Conservation (phyloP, 2,113 vertebrate species). For the Oreocharis arfaki region DNA sequence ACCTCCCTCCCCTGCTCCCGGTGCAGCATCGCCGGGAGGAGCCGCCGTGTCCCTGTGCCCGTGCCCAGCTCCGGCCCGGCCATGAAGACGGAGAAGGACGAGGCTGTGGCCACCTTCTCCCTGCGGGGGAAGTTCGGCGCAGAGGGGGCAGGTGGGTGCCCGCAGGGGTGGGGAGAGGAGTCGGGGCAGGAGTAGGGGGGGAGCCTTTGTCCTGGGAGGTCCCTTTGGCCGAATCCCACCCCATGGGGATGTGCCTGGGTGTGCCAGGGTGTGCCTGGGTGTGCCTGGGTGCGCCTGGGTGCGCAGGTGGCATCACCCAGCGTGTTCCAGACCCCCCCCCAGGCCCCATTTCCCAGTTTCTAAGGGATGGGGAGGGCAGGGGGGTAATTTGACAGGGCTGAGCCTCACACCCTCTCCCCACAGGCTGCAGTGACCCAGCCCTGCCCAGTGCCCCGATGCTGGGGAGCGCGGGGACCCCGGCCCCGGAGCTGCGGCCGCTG, state of each 20-base stretch:
- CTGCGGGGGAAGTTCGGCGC: conserved; percentile 6
- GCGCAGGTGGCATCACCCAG: rapidly evolving
- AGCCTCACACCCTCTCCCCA: neutral
- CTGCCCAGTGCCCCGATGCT: neutral
- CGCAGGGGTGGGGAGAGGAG: rapidly evolving
- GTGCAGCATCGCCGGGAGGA: neutral
- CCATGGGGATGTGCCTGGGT: neutral
- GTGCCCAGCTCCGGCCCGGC: neutral
- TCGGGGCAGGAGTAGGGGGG: rapidly evolving
- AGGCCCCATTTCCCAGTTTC: rapidly evolving
- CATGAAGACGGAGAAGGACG: conserved; percentile 44
- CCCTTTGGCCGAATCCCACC: neutral
- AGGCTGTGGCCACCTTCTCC: conserved; percentile 8
- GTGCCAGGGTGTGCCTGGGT: neutral
- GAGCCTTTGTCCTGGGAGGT: neutral
- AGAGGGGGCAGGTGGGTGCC: conserved; percentile 29
- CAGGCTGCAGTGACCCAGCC: conserved; percentile 15
- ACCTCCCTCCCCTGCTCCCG: neutral
- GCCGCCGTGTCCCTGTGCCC: neutral
- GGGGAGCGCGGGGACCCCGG: neutral
- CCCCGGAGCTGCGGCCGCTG: conserved; percentile 29
- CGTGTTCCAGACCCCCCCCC: rapidly evolving
- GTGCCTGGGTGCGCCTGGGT: rapidly evolving
- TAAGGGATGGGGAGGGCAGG: neutral
- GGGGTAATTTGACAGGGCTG: neutral